Evolutionary conservation across 2,113 vertebrate genomes (phyloP), one percentile per base, ranked within the genome.

Genomic region (Pithys albifrons): DNA sequence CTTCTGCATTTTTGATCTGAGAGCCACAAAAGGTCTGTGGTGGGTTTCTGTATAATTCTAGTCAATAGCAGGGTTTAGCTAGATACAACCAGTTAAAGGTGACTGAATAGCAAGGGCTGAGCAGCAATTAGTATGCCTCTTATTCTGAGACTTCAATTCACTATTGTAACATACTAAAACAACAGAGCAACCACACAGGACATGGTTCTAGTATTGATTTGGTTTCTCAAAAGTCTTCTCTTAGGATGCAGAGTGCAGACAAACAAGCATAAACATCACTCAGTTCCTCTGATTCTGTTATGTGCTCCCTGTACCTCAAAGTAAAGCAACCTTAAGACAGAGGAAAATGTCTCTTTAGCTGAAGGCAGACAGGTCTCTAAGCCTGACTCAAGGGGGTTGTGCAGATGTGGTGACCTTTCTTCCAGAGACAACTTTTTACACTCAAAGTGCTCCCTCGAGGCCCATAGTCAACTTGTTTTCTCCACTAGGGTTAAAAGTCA

Each of bases 381-480:
- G 98, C 98, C 98, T 97, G 98, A 98, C 98, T 99, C 98, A 96
- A 98, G 98, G 98, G 98, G 98, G 98, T 98, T 99, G 99, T 99
- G 99, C 97, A 99, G 98, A 99, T 99, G 97, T 98, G 98, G 97
- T 99, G 99, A 99, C 99, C 99, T 99, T 99, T 99, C 98, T 99
- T 98, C 98, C 98, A 98, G 97, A 98, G 98, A 98, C 98, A 98
- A 99, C 98, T 98, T 99, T 99, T 99, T 98, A 98, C 98, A 99
- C 98, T 99, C 98, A 99, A 98, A 99, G 79, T 95, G 91, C 94
- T 98, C 98, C 98, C 98, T 97, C 59, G 98, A 98, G 97, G 96
- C 95, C 95, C 72, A 87, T 95, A 97, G 97, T 97, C 97, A 98
- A 98, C 97, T 97, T 97, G 96, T 97, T 97, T 96, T 96, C 97